phyloP scores from a whole-genome alignment of 2,888 invertebrate species.

The Drosophila putrida region DNA sequence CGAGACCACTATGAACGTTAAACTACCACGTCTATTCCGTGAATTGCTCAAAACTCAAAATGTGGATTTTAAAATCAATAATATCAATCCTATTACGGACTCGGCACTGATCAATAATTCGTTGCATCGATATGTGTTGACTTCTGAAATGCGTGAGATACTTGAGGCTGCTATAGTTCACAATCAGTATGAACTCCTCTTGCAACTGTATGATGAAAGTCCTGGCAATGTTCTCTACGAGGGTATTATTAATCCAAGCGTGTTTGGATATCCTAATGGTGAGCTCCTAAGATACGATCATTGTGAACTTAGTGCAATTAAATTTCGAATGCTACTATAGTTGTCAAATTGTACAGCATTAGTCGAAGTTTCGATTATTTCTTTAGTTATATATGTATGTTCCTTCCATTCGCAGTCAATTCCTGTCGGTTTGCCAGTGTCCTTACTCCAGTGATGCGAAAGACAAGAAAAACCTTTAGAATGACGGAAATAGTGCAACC shows the following conservation, averaged over 20 bases:
- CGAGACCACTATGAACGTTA: conserved; percentile 50
- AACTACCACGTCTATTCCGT: conserved; percentile 50
- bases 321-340: too few relatives aligned
- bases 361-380: too few relatives aligned
- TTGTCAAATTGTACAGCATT: too few relatives aligned
- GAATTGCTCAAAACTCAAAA: conserved; percentile 53
- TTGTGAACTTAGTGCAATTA: too few relatives aligned
- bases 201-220: conserved; percentile 64
- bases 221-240: conserved; percentile 61
- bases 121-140: conserved; percentile 74
- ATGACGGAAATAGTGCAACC: fast-evolving
- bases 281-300: not conserved
- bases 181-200: conserved; percentile 63
- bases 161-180: conserved; percentile 61
- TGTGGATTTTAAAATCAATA: conserved; percentile 48
- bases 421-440: conserved; percentile 57
- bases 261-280: conserved; percentile 78
- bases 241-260: conserved; percentile 66
- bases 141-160: conserved; percentile 53
- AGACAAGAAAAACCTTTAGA: not conserved
- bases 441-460: conserved; percentile 1
- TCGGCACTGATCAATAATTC: conserved; percentile 76
- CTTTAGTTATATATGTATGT: too few relatives aligned
- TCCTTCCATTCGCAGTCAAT: conserved; percentile 41
- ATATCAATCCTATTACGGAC: conserved; percentile 53